Conservation (phyloP, 1,140 invertebrate genomes). For the Zaprionus inermis region DNA sequence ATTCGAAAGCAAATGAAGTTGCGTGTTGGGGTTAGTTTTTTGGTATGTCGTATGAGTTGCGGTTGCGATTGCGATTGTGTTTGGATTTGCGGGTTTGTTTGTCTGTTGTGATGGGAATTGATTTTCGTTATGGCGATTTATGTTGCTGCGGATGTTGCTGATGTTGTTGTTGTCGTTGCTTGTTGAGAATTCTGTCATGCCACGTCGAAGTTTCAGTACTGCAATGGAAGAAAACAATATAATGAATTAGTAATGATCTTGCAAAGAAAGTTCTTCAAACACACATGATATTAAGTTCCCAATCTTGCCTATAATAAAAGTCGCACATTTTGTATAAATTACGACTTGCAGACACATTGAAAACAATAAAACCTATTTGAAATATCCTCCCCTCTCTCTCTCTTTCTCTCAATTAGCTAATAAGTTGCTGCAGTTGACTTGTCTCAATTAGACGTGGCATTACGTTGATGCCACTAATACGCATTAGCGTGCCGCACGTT, state of each 20-base stretch:
- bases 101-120: constrained; percentile 56
- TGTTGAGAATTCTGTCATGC: constrained; percentile 84
- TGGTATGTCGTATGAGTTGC: constrained; percentile 37
- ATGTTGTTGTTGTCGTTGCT: constrained; percentile 76
- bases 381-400: background rate
- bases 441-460: constrained; percentile 55
- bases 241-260: background rate
- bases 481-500: constrained; percentile 64
- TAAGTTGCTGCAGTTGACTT: constrained; percentile 53
- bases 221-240: constrained; percentile 34
- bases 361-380: background rate
- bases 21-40: constrained; percentile 36
- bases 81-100: constrained; percentile 70
- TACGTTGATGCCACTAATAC: constrained; percentile 44
- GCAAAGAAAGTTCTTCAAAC: background rate
- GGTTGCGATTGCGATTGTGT: no score
- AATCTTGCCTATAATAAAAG: background rate
- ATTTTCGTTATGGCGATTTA: constrained; percentile 72
- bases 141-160: constrained; percentile 74
- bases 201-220: constrained; percentile 83
- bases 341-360: constrained; percentile 1
- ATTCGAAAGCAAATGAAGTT: constrained; percentile 53
- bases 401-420: constrained; percentile 11
- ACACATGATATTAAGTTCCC: no score
- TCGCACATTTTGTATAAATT: background rate